A percentile compares a stretch with the other conserved stretches of the same genome.
phyloP scores from a whole-genome alignment of 2,113 vertebrate species.

The Monopterus albus region DNA sequence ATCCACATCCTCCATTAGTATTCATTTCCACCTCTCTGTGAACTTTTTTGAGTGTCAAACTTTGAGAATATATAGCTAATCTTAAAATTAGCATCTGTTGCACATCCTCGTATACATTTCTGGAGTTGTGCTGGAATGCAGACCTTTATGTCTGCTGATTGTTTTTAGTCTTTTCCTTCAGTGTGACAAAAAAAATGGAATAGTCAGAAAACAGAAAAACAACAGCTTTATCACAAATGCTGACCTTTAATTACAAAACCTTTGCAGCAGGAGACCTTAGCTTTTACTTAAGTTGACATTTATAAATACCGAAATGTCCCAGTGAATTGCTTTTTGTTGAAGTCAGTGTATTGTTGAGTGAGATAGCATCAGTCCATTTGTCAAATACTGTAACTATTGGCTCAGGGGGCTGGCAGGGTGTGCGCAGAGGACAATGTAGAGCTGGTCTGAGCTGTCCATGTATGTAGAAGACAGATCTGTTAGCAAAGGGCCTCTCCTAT shows the following conservation, averaged over 20 bases:
- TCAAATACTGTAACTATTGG: conserved; percentile 70
- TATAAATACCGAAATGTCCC: conserved; percentile 80
- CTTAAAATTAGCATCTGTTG: conserved; percentile 31
- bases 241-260: conserved; percentile 86
- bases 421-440: conserved; percentile 62
- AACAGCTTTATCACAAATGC: conserved; percentile 70
- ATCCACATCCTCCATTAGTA: not conserved
- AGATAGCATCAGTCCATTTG: conserved; percentile 81
- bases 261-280: conserved; percentile 65
- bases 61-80: conserved; percentile 4
- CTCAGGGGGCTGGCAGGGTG: conserved; percentile 45
- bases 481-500: conserved; percentile 72
- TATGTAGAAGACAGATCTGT: conserved; percentile 68
- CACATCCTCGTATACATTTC: conserved; percentile 1
- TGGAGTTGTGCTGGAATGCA: conserved; percentile 15
- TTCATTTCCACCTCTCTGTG: conserved; percentile 22
- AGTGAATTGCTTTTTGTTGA: conserved; percentile 79
- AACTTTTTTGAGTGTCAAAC: conserved; percentile 9
- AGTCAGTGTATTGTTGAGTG: conserved; percentile 66
- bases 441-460: conserved; percentile 57
- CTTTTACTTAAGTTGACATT: conserved; percentile 82
- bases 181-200: conserved; percentile 41
- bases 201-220: conserved; percentile 31
- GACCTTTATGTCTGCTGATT: conserved; percentile 52
- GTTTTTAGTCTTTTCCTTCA: conserved; percentile 36